Conservation (phyloP, 2,113 vertebrate genomes). For the Elanoides forficatus region DNA sequence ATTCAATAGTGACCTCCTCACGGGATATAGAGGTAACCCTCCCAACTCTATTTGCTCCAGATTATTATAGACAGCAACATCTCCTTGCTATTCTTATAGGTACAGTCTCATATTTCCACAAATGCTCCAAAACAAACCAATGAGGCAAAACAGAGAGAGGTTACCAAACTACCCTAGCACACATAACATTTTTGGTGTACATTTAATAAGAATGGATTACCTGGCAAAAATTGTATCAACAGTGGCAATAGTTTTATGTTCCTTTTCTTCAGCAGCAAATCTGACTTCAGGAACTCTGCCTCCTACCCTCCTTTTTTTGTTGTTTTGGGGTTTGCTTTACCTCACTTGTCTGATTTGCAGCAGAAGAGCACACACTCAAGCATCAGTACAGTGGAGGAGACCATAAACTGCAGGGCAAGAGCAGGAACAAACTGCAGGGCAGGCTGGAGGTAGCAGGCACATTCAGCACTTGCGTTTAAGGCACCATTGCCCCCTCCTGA, state of each 20-base stretch:
- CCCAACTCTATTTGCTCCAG: neutral
- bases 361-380: neutral
- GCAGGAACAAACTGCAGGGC: neutral
- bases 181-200: neutral
- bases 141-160: neutral
- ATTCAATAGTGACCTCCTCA: neutral
- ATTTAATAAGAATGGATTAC: neutral
- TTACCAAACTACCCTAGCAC: neutral
- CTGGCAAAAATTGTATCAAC: neutral
- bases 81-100: neutral
- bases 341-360: neutral
- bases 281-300: neutral
- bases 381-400: fast-evolving
- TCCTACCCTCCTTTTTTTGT: neutral
- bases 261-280: neutral
- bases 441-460: neutral
- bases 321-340: neutral
- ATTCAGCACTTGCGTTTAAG: neutral
- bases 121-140: neutral
- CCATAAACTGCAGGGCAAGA: neutral
- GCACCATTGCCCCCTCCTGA: neutral
- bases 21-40: neutral
- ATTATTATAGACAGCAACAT: fast-evolving
- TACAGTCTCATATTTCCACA: neutral
- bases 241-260: neutral